Evolutionary conservation across 2,797 vertebrate genomes (phyloP).

Genomic region (Danio kyathit): DNA sequence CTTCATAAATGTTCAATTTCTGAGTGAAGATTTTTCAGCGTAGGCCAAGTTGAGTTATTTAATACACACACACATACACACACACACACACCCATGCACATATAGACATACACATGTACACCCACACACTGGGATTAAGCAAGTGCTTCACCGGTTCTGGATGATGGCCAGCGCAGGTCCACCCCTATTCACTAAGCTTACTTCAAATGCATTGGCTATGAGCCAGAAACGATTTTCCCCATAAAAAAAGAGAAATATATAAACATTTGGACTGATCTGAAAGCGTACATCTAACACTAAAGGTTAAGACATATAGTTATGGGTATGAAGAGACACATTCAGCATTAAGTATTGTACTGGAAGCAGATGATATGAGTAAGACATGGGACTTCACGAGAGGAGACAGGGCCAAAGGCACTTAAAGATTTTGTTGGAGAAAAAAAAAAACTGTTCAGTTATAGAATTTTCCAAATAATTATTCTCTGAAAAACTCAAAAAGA

Average conservation of each 20-base stretch:
- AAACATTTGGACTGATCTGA: conserved; percentile 66
- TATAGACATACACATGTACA: conserved; percentile 44
- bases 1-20: no score
- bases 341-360: conserved; percentile 48
- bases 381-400: conserved; percentile 5
- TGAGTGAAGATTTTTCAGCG: no score
- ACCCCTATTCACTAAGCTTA: conserved; percentile 50
- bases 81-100: conserved; percentile 43
- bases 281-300: conserved; percentile 63
- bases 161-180: conserved; percentile 54
- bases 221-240: conserved; percentile 51
- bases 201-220: conserved; percentile 54
- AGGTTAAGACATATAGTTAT: conserved; percentile 63
- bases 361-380: conserved; percentile 49
- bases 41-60: no score
- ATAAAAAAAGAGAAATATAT: conserved; percentile 56
- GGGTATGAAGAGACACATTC: conserved; percentile 62
- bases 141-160: conserved; percentile 55
- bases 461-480: conserved; percentile 48
- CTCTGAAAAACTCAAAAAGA: conserved; percentile 41
- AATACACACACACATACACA: no score
- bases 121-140: conserved; percentile 29
- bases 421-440: neutral
- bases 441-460: conserved; percentile 37
- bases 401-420: conserved; percentile 45